Evolutionary conservation across 2,888 invertebrate genomes (phyloP).

Genomic region (Sphecodes monilicornis): DNA sequence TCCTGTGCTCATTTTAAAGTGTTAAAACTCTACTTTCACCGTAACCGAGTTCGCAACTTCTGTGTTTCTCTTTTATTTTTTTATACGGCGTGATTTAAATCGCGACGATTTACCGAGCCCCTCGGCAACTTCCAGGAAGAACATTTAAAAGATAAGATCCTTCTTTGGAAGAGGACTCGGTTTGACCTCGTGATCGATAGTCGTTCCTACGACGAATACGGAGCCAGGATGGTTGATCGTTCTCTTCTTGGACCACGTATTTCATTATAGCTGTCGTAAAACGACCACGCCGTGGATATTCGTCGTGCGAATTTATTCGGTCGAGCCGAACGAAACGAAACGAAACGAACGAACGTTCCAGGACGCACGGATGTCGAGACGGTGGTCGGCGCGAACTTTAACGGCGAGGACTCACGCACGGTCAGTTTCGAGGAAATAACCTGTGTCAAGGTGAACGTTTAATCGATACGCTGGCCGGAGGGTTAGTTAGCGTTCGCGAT

Average conservation of each 20-base stretch:
- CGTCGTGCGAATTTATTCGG: neutral
- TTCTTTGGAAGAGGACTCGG: neutral
- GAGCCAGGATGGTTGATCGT: neutral
- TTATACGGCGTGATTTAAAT: slow-evolving; percentile 16
- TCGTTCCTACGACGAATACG: neutral
- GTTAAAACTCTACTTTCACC: too few relatives aligned
- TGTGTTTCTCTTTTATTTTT: too few relatives aligned
- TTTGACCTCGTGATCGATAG: neutral
- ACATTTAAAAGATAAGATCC: neutral
- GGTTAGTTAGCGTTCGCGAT: slow-evolving; percentile 74
- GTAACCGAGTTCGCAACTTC: too few relatives aligned
- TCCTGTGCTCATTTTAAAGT: neutral
- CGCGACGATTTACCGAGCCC: slow-evolving; percentile 9
- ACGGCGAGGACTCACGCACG: slow-evolving; percentile 41
- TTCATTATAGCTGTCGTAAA: slow-evolving; percentile 9
- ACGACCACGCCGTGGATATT: neutral
- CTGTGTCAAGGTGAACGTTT: slow-evolving; percentile 76
- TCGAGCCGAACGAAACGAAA: neutral
- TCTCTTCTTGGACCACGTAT: slow-evolving; percentile 9
- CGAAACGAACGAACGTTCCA: neutral
- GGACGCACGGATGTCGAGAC: neutral
- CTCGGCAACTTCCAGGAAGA: neutral
- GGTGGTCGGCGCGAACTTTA: slow-evolving; percentile 32
- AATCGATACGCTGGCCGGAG: slow-evolving; percentile 75
- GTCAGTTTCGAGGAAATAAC: slow-evolving; percentile 58